These are phyloP conservation scores for Drosophila maculinotata DNA, from an alignment of 2,888 invertebrate genomes.

Conservation along the genomic window DNA sequence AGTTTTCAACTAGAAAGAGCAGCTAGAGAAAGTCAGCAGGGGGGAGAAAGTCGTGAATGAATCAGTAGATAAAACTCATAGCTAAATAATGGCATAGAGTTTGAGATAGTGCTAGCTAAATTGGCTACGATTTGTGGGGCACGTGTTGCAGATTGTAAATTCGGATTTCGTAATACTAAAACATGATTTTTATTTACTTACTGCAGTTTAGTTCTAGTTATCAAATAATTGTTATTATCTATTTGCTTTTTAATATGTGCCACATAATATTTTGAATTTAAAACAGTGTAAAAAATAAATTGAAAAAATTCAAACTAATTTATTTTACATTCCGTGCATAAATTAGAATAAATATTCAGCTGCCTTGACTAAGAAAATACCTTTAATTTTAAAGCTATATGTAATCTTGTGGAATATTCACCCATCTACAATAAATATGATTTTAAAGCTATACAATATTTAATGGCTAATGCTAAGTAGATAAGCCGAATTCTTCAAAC, in stretches of 20 bases:
- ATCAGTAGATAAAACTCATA: constrained; percentile 31
- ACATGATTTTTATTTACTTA: neutral
- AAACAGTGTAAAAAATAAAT: too few species aligned
- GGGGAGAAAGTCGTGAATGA: neutral
- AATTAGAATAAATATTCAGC: too few species aligned
- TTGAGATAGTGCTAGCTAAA: constrained; percentile 27
- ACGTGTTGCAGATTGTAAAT: constrained; percentile 9
- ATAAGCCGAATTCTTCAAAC: constrained; percentile 28
- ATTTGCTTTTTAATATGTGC: too few species aligned
- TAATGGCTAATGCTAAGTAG: constrained; percentile 37
- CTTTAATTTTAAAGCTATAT: too few species aligned
- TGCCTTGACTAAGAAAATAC: too few species aligned
- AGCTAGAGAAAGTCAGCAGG: neutral
- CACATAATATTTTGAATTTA: too few species aligned
- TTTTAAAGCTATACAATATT: constrained; percentile 1
- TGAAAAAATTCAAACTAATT: too few species aligned
- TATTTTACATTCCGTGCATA: too few species aligned
- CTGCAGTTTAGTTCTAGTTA: neutral
- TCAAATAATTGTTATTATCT: too few species aligned
- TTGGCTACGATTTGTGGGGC: constrained; percentile 2
- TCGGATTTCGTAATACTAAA: neutral
- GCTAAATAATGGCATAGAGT: constrained; percentile 26
- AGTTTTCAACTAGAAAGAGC: constrained; percentile 1
- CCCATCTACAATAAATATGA: constrained; percentile 2
- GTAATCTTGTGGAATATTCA: neutral